Evolutionary conservation across 2,797 vertebrate genomes (phyloP).

Genomic region (Mionectes olivaceus): DNA sequence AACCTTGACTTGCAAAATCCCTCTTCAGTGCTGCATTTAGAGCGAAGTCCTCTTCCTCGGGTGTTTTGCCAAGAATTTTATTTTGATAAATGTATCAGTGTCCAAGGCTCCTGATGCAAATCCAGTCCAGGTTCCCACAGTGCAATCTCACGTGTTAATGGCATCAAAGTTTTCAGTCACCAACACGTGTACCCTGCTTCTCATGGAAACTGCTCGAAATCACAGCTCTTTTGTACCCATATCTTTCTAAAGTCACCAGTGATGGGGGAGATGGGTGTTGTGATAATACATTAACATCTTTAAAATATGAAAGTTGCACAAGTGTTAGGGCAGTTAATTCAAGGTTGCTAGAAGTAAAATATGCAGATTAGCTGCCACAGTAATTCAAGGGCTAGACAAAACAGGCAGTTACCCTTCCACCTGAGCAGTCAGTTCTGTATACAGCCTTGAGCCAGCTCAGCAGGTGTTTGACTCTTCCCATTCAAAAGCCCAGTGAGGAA

Average conservation of each 20-base stretch:
- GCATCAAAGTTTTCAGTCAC: neutral
- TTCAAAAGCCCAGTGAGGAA: neutral
- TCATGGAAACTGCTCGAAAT: neutral
- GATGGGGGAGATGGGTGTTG: fast-evolving
- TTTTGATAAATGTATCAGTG: neutral
- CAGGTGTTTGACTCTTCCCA: conserved; percentile 44
- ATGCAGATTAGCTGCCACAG: conserved; percentile 22
- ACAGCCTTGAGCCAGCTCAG: conserved; percentile 1
- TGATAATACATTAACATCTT: neutral
- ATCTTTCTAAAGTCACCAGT: neutral
- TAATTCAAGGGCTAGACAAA: conserved; percentile 14
- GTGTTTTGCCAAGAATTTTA: neutral
- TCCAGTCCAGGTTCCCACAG: neutral
- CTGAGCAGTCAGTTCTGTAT: neutral
- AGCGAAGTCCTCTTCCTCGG: neutral
- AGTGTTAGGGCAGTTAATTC: neutral
- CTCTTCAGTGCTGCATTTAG: neutral
- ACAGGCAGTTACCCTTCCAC: conserved; percentile 14
- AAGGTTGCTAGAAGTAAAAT: neutral
- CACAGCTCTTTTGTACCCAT: neutral
- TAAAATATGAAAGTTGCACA: neutral
- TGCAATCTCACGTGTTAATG: neutral
- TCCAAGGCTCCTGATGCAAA: neutral
- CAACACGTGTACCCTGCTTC: neutral
- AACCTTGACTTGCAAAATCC: neutral